These are phyloP conservation scores for Hoplostethus mediterraneus DNA, from an alignment of 2,797 vertebrate genomes.

Conservation along the genomic window DNA sequence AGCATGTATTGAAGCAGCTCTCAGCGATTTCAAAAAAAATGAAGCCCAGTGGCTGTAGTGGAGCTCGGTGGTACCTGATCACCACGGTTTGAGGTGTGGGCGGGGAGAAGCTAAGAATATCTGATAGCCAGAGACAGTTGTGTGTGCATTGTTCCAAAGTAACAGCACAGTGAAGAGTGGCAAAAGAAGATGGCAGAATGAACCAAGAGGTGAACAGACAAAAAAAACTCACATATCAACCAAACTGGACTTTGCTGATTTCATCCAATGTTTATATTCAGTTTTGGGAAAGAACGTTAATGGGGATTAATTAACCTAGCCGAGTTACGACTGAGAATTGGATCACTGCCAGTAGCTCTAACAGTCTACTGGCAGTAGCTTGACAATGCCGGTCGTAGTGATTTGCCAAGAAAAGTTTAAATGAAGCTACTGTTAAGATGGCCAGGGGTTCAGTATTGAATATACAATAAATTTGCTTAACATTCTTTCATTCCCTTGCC, in stretches of 20 bases:
- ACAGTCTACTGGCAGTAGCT: conserved; percentile 56
- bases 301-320: conserved; percentile 62
- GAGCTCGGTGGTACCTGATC: too few relatives aligned
- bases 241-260: conserved; percentile 38
- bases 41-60: too few relatives aligned
- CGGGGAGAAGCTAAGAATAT: conserved; percentile 15
- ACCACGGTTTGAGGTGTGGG: too few relatives aligned
- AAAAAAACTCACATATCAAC: neutral
- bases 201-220: neutral
- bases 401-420: conserved; percentile 64
- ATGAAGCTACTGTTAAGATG: conserved; percentile 62
- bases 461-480: conserved; percentile 60
- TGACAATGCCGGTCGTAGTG: conserved; percentile 62
- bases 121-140: too few relatives aligned
- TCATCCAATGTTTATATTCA: conserved; percentile 35
- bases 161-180: neutral
- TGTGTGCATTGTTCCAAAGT: neutral
- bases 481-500: conserved; percentile 55
- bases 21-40: too few relatives aligned
- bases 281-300: conserved; percentile 55
- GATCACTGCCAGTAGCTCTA: conserved; percentile 54
- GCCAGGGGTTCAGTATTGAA: conserved; percentile 55
- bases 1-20: too few relatives aligned
- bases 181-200: conserved; percentile 1
- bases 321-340: conserved; percentile 56